These are phyloP conservation scores for Artemisiospiza belli DNA, from an alignment of 2,113 vertebrate genomes.

Conservation along the genomic window DNA sequence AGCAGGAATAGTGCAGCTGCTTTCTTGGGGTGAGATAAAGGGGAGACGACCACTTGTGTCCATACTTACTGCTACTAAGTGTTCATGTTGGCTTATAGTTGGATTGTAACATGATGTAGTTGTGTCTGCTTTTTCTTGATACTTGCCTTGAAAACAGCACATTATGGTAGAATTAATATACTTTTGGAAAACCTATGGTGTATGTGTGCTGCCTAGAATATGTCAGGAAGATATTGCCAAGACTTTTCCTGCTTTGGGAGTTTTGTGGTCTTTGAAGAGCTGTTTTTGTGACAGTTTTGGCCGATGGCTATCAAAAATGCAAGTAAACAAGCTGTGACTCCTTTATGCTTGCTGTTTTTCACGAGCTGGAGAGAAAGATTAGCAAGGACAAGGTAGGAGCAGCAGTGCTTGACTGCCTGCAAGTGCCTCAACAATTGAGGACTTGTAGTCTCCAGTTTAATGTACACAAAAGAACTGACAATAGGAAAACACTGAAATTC, in stretches of 20 bases:
- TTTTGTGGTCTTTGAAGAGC: not conserved
- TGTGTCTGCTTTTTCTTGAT: not conserved
- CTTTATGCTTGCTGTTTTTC: not conserved
- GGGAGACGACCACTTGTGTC: not conserved
- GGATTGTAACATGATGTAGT: not conserved
- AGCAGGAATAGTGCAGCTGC: not conserved
- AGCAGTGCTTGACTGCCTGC: not conserved
- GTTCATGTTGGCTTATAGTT: not conserved
- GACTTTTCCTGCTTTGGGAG: not conserved
- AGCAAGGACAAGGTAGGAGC: not conserved
- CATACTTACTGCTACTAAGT: not conserved
- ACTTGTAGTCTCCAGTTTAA: not conserved
- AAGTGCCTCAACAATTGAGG: not conserved
- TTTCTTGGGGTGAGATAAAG: not conserved
- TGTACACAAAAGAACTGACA: accelerated
- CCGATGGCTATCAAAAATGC: not conserved
- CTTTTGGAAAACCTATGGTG: not conserved
- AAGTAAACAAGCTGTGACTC: not conserved
- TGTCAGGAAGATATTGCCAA: not conserved
- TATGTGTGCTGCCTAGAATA: not conserved
- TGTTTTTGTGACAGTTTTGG: not conserved
- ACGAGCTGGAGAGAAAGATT: not conserved
- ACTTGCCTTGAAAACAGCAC: not conserved
- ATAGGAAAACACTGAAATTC: not conserved
- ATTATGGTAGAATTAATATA: not conserved